A percentile compares a stretch with the other conserved stretches of the same genome.
These are phyloP conservation scores for Rhynchomys soricoides DNA, from an alignment of 2,113 vertebrate species.

Conservation along the genomic window DNA sequence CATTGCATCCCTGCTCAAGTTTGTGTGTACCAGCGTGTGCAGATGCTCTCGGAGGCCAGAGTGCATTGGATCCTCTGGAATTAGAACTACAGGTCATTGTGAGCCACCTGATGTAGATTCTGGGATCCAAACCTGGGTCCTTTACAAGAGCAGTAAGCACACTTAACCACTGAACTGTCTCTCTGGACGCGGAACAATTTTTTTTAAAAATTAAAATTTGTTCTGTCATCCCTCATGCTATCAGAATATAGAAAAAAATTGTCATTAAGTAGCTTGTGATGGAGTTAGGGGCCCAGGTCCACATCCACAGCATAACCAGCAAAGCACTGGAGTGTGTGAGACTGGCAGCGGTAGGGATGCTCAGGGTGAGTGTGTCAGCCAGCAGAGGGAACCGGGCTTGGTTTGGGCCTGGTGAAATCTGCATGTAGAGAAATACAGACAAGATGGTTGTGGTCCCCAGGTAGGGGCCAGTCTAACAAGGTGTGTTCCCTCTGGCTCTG, in stretches of 20 bases:
- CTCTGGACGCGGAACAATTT: no score
- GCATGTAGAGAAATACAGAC: background rate
- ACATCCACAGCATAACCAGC: background rate
- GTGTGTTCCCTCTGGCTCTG: background rate
- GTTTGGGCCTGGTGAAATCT: background rate
- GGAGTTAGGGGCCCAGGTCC: background rate
- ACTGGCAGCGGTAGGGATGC: background rate
- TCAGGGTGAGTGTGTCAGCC: background rate
- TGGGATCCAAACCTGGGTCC: background rate
- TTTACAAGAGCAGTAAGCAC: background rate
- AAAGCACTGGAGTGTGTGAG: background rate
- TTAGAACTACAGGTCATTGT: background rate
- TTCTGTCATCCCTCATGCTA: background rate
- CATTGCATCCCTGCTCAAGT: no score
- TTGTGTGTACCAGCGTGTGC: background rate
- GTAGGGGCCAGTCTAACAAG: background rate
- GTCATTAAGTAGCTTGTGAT: background rate
- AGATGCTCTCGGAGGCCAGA: background rate
- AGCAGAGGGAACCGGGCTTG: background rate
- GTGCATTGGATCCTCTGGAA: no score
- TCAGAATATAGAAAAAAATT: constrained; percentile 29
- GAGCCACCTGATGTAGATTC: background rate
- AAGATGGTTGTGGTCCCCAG: background rate
- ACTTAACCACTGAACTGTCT: background rate
- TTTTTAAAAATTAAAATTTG: background rate